Conservation (phyloP, 2,888 invertebrate species). For the Nephrotoma flavescens region DNA sequence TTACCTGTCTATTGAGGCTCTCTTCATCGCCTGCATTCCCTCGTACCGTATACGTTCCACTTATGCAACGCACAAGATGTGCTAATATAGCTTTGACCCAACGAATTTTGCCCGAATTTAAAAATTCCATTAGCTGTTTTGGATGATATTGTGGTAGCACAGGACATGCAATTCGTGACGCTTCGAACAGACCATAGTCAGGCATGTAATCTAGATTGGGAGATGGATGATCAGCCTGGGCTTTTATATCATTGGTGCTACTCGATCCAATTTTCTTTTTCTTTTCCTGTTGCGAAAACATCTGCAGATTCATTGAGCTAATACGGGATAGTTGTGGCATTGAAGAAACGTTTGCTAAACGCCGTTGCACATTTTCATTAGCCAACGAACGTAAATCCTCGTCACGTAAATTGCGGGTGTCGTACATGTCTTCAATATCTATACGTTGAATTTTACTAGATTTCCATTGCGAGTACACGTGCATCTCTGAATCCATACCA, state of each 20-base stretch:
- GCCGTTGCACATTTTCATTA: slow-evolving; percentile 49
- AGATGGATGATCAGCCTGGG: slow-evolving; percentile 24
- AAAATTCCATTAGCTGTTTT: slow-evolving; percentile 92
- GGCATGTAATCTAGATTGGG: slow-evolving; percentile 68
- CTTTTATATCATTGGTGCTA: slow-evolving; percentile 21
- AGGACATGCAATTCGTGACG: slow-evolving; percentile 91
- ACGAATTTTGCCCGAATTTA: slow-evolving; percentile 94
- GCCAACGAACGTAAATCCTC: slow-evolving; percentile 50
- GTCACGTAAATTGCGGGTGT: slow-evolving; percentile 55
- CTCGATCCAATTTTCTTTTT: slow-evolving; percentile 37
- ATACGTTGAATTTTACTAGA: slow-evolving; percentile 31
- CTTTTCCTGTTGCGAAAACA: slow-evolving; percentile 58
- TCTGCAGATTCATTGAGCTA: slow-evolving; percentile 69
- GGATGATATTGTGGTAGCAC: slow-evolving; percentile 99
- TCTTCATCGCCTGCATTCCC: slow-evolving; percentile 43
- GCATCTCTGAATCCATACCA: slow-evolving; percentile 99
- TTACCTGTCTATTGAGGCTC: slow-evolving; percentile 40
- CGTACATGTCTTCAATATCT: slow-evolving; percentile 54
- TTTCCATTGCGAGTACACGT: slow-evolving; percentile 98
- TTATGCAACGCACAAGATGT: slow-evolving; percentile 78
- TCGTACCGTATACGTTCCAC: slow-evolving; percentile 40
- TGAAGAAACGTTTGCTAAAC: slow-evolving; percentile 56
- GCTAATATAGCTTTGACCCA: slow-evolving; percentile 97
- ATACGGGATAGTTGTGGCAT: slow-evolving; percentile 71
- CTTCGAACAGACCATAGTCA: slow-evolving; percentile 91